These are phyloP conservation scores for Chrysochloris asiatica DNA, from an alignment of 2,113 vertebrate genomes.

Conservation along the genomic window DNA sequence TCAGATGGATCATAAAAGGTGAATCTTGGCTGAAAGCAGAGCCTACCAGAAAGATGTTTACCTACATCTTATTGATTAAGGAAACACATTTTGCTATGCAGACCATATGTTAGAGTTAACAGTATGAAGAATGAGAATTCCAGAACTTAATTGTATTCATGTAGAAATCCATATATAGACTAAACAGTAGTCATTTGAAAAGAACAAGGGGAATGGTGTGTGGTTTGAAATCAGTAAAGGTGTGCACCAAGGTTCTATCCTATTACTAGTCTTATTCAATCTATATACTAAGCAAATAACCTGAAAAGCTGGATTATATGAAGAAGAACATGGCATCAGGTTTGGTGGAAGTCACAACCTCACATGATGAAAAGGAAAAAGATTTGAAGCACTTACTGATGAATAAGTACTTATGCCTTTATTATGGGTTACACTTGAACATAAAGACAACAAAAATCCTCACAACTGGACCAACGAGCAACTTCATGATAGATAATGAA, in stretches of 20 bases:
- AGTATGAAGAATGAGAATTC: background rate
- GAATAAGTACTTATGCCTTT: background rate
- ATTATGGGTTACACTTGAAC: background rate
- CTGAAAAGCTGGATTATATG: background rate
- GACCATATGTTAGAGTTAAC: background rate
- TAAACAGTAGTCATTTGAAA: background rate
- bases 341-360: background rate
- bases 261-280: background rate
- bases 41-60: background rate
- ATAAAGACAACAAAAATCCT: background rate
- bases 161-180: background rate
- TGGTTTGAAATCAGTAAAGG: background rate
- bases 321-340: background rate
- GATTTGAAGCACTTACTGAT: background rate
- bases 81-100: background rate
- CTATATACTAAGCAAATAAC: background rate
- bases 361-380: background rate
- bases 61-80: background rate
- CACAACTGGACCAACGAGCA: background rate
- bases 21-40: background rate
- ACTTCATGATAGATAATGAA: too few species aligned
- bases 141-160: background rate
- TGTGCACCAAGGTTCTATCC: background rate
- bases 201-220: background rate
- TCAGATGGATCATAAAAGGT: background rate